phyloP scores from a whole-genome alignment of 1,140 invertebrate genomes.

The Arion vulgaris region DNA sequence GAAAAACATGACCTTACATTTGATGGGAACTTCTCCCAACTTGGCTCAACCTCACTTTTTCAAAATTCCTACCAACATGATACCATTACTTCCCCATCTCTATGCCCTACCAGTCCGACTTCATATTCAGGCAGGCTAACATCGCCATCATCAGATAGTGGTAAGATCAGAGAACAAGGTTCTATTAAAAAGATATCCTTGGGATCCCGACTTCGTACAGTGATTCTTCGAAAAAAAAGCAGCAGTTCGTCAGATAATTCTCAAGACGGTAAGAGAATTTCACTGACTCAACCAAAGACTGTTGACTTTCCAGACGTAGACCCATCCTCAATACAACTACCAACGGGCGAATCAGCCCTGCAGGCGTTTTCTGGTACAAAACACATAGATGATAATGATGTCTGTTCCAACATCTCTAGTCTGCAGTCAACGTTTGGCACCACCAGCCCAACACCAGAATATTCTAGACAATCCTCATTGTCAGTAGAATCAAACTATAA shows the following conservation, averaged over 20 bases:
- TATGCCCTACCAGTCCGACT: neutral
- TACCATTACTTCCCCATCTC: neutral
- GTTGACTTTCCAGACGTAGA: neutral
- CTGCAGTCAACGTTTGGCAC: neutral
- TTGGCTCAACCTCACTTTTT: neutral
- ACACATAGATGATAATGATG: neutral
- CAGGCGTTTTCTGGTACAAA: too few species aligned
- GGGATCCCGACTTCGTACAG: slow-evolving; percentile 13
- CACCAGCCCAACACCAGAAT: neutral
- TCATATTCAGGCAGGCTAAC: neutral
- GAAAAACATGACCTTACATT: neutral
- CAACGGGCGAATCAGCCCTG: too few species aligned
- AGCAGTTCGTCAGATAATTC: neutral
- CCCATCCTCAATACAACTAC: neutral
- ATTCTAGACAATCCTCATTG: neutral
- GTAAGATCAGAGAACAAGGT: too few species aligned
- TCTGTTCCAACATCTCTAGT: too few species aligned
- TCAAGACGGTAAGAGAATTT: neutral
- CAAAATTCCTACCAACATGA: neutral
- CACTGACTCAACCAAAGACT: neutral
- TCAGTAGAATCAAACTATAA: neutral
- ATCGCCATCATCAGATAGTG: neutral
- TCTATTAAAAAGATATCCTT: slow-evolving; percentile 30
- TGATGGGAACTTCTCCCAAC: neutral
- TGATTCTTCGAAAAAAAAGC: slow-evolving; percentile 24